Evolutionary conservation across 2,888 invertebrate species (phyloP).

Genomic region (Tinea semifulvella): DNA sequence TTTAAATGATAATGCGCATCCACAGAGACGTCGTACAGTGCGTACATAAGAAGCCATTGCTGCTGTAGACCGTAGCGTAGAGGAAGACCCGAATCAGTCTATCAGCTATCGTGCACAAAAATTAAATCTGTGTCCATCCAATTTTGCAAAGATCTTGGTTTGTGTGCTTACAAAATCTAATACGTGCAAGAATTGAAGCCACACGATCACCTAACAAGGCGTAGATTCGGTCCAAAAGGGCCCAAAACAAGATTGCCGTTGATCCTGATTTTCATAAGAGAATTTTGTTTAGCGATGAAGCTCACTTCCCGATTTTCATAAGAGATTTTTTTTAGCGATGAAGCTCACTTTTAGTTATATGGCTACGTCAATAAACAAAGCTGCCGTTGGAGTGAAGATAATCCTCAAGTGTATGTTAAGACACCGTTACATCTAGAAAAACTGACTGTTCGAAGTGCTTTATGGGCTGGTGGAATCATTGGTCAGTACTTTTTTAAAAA

Average conservation of each 20-base stretch:
- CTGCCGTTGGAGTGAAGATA: constrained; percentile 23
- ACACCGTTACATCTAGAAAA: constrained; percentile 26
- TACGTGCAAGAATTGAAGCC: too few species aligned
- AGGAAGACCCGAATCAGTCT: too few species aligned
- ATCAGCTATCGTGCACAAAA: too few species aligned
- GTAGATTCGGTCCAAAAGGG: not conserved
- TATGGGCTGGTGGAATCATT: constrained; percentile 30
- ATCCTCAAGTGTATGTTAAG: constrained; percentile 22
- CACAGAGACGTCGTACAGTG: too few species aligned
- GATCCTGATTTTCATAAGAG: constrained; percentile 7
- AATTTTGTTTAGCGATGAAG: constrained; percentile 22
- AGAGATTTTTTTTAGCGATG: constrained; percentile 20
- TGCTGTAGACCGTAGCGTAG: too few species aligned
- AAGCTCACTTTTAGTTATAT: constrained; percentile 26
- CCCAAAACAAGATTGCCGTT: not conserved
- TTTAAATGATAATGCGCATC: not conserved
- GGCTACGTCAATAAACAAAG: constrained; percentile 33
- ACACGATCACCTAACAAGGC: too few species aligned
- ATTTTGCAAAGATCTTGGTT: too few species aligned
- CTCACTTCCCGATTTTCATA: constrained; percentile 21
- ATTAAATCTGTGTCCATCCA: too few species aligned
- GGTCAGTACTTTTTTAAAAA: constrained; percentile 31
- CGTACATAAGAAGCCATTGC: too few species aligned
- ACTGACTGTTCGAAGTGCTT: constrained; percentile 30
- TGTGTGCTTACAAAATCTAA: too few species aligned